Evolutionary conservation across 2,888 invertebrate species (phyloP), one percentile per base, ranked within the genome.

Genomic region (Dastarcus helophoroides): DNA sequence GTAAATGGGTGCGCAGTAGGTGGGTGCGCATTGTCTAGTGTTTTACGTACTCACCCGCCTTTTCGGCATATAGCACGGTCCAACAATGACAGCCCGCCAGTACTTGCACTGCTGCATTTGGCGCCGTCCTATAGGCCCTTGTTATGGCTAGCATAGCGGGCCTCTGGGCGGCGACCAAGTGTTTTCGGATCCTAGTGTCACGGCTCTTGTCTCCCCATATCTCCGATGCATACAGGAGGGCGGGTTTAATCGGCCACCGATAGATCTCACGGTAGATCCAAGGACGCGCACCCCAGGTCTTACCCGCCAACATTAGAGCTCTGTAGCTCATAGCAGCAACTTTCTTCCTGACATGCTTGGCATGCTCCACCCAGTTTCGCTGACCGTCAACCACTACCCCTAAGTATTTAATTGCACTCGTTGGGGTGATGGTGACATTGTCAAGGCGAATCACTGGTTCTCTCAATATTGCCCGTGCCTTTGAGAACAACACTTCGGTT

Each of bases 381-480:
- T 22, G 11, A 5, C 10, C 21, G 11, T 29, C 29, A 4, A 29
- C 21, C 3, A 8, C 13, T 2, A 29, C 9, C 2, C 29, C 29
- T 4, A 21, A 9, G 14, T 29, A 29, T 29, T 21, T 29, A 14
- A 29, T 29, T n/a, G n/a, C n/a, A n/a, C n/a, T n/a, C n/a, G n/a
- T n/a, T 13, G 2, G 11, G 10, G 14, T 17, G 9, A 12, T 8
- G 8, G 9, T 14, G 9, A 14, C 13, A 7, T 13, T 9, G 3
- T 31, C 6, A 3, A 27, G 16, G n/a, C 11, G 17, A 3, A 31
- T 16, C 2, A 9, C 4, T 10, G 31, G 26, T 4, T 25, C 26
- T 27, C 31, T 31, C 3, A 31, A 17, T 6, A 14, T 15, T 4
- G n/a, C 7, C 13, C 10, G 11, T 3, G 5, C 8, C 3, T n/a